Conservation (phyloP, 2,113 vertebrate species). For the Astur gentilis region DNA sequence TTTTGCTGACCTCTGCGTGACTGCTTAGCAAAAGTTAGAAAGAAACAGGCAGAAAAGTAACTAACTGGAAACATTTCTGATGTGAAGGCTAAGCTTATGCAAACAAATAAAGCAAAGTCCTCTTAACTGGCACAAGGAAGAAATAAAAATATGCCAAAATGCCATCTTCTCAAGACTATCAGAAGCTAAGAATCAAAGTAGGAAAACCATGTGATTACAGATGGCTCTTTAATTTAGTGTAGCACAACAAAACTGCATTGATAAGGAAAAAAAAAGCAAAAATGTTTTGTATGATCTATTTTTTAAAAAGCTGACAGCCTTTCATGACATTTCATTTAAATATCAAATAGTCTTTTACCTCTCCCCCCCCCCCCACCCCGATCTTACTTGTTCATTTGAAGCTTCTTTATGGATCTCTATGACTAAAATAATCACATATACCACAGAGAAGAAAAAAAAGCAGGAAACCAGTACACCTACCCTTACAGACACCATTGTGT, state of each 20-base stretch:
- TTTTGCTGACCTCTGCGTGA: conserved; percentile 17
- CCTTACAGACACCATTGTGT: not conserved
- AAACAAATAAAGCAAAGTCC: not conserved
- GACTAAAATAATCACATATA: not conserved
- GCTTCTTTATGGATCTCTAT: not conserved
- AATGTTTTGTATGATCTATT: not conserved
- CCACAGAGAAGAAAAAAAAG: not conserved
- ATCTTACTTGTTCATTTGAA: not conserved
- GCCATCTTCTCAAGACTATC: not conserved
- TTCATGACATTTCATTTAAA: not conserved
- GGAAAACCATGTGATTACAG: not conserved
- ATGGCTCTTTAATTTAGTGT: not conserved
- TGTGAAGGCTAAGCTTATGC: not conserved
- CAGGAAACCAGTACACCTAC: not conserved
- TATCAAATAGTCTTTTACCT: not conserved
- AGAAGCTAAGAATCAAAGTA: not conserved
- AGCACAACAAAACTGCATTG: not conserved
- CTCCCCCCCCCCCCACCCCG: fast-evolving
- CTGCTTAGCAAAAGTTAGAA: conserved; percentile 35
- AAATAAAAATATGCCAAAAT: not conserved
- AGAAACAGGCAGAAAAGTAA: not conserved
- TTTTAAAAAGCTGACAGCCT: not conserved
- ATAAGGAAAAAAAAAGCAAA: not conserved
- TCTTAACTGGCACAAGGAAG: not conserved
- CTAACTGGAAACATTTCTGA: not conserved